phyloP scores from a whole-genome alignment of 2,797 vertebrate genomes.

The Hipposideros larvatus region DNA sequence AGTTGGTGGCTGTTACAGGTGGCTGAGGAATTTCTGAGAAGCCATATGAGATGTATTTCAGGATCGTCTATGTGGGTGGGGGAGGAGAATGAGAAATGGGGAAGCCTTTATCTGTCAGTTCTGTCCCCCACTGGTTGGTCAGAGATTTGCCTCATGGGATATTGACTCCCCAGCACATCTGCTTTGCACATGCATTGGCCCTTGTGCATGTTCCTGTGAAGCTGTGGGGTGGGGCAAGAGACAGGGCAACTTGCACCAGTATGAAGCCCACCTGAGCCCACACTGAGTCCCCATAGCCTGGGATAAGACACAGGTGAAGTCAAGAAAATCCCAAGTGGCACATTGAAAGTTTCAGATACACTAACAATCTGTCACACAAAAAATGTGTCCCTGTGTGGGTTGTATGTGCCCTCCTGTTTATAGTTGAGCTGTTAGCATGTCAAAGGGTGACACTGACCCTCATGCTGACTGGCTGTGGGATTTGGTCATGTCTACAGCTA shows the following conservation, averaged over 20 bases:
- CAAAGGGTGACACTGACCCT: too few species aligned
- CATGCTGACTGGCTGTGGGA: too few species aligned
- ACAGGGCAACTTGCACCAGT: not conserved
- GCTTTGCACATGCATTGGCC: not conserved
- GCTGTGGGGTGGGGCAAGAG: rapidly evolving
- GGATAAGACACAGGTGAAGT: not conserved
- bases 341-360: not conserved
- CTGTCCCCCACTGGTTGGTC: not conserved
- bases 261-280: not conserved
- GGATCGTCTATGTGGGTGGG: not conserved
- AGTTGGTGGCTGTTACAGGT: not conserved
- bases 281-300: not conserved
- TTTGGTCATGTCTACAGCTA: too few species aligned
- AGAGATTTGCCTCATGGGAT: not conserved
- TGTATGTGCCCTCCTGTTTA: too few species aligned
- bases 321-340: not conserved
- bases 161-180: not conserved
- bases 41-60: not conserved
- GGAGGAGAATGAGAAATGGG: not conserved
- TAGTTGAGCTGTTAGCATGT: too few species aligned
- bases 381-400: too few species aligned
- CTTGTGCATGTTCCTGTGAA: not conserved
- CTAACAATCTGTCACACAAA: not conserved
- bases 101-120: not conserved
- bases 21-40: constrained; percentile 14